A percentile compares a stretch with the other conserved stretches of the same genome.
phyloP scores from a whole-genome alignment of 2,797 vertebrate genomes.

The Anguilla pacifica region DNA sequence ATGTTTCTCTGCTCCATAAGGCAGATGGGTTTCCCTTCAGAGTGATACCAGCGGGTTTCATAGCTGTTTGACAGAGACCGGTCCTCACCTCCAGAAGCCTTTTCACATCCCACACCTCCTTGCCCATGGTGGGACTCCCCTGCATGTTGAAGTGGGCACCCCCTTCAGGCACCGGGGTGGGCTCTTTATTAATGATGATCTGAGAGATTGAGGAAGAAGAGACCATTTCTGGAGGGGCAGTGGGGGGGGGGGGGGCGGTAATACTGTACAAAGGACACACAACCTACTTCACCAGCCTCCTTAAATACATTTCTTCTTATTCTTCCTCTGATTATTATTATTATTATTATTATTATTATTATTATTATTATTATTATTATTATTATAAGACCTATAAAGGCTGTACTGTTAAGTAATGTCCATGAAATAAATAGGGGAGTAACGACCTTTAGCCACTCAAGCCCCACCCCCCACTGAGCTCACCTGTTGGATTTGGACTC shows the following conservation, averaged over 20 bases:
- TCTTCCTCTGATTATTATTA: background rate
- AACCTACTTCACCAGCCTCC: background rate
- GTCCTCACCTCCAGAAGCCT: conserved; percentile 85
- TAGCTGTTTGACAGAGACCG: background rate
- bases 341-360: background rate
- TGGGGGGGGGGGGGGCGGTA: background rate
- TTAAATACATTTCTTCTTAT: background rate
- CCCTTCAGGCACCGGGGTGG: conserved; percentile 62
- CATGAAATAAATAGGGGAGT: background rate
- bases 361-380: background rate
- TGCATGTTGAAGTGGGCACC: conserved; percentile 90
- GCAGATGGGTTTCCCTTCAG: background rate
- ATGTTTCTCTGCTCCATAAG: background rate
- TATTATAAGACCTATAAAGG: background rate
- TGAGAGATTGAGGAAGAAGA: conserved; percentile 50
- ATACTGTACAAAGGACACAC: background rate
- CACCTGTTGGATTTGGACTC: conserved; percentile 97
- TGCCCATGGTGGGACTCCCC: conserved; percentile 73
- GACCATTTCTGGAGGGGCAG: background rate
- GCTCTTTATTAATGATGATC: conserved; percentile 92
- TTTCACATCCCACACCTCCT: conserved; percentile 95
- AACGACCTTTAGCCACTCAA: conserved; percentile 13
- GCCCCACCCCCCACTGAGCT: conserved; percentile 17
- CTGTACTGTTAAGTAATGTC: background rate
- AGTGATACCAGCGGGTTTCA: background rate